Base-by-base conservation (phyloP, 2,888 invertebrate genomes). In the Conomelus anceps region DNA sequence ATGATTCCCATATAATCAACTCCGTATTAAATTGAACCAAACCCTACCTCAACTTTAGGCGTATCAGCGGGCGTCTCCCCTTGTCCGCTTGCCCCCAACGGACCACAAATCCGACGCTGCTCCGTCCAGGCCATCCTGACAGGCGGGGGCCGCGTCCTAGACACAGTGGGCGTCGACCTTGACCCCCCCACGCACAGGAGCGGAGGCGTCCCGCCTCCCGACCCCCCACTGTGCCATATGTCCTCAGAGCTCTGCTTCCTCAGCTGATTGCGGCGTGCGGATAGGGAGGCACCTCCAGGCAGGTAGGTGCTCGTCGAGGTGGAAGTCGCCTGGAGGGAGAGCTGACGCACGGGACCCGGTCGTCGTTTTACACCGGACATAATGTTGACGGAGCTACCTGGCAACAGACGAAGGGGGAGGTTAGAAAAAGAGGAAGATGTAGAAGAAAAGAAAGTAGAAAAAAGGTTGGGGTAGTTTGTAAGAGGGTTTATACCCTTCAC, bases 281-380 rank as follows among this genome's bases (percentile, higher is more conserved):
- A 0, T n/a, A 63, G 63, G n/a, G 13, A 63, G n/a, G 63, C n/a
- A 6, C 1, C 63, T 1, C 11, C 63, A 20, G n/a, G 17, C 34
- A 34, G 34, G 34, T 3, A 13, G 34, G 34, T 4, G 13, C 1
- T 4, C 34, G 26, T 87, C 9, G 34, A 85, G 1, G 24, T 23
- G 26, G 84, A 84, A 0, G 90, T 29, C 90, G 89, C 89, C 26
- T 91, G 91, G 63, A 91, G 90, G 6, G 91, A 91, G 88, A 91
- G 34, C 90, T 91, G 91, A 6, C 91, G 89, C 24, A 89, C 89
- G 20, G 88, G 90, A 88, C 91, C 89, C 17, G 89, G 88, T 13
- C 90, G 88, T 20, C 89, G 88, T 23, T 88, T 88, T 23, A 26
- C n/a, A 17, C 26, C 86, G 11, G 86, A 26, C 29, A 23, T 23